Percentiles rank a stretch among this genome's conserved stretches.
phyloP scores from a whole-genome alignment of 1,140 invertebrate genomes.

The Neuroterus valhalla region DNA sequence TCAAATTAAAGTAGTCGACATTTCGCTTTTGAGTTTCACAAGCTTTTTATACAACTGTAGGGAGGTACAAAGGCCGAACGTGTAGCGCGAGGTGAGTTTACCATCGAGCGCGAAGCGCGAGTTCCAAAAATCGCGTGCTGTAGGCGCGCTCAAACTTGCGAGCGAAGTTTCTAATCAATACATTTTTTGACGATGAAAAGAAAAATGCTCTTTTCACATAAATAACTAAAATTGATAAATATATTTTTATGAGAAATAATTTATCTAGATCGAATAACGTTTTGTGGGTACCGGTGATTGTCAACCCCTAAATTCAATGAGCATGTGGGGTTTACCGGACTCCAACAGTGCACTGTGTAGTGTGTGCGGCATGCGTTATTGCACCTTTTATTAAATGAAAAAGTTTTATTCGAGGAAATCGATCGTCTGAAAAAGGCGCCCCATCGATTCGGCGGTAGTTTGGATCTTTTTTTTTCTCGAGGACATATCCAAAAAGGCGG shows the following conservation, averaged over 20 bases:
- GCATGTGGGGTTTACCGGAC: conserved; percentile 23
- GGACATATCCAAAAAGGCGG: conserved; percentile 9
- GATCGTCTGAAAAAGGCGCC: conserved; percentile 64
- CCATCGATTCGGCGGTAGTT: conserved; percentile 35
- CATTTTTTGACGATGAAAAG: too few relatives aligned
- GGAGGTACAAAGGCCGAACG: too few relatives aligned
- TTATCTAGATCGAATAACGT: background rate
- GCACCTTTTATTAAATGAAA: conserved; percentile 68
- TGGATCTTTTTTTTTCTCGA: background rate
- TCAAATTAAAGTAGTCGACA: too few relatives aligned
- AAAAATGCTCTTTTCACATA: background rate
- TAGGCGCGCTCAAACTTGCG: too few relatives aligned
- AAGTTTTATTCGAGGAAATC: conserved; percentile 63
- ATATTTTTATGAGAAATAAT: too few relatives aligned
- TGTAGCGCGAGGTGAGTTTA: too few relatives aligned
- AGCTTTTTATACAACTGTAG: too few relatives aligned
- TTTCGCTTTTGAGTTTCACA: too few relatives aligned
- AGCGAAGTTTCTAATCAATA: too few relatives aligned
- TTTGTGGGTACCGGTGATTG: background rate
- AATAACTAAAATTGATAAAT: background rate
- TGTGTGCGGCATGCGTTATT: conserved; percentile 58
- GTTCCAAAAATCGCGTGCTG: too few relatives aligned
- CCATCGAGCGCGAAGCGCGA: too few relatives aligned
- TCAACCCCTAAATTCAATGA: conserved; percentile 6
- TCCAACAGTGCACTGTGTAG: conserved; percentile 38